Evolutionary conservation across 2,888 invertebrate genomes (phyloP), one percentile per base, ranked within the genome.

Genomic region (Scaptodrosophila latifasciaeformis): DNA sequence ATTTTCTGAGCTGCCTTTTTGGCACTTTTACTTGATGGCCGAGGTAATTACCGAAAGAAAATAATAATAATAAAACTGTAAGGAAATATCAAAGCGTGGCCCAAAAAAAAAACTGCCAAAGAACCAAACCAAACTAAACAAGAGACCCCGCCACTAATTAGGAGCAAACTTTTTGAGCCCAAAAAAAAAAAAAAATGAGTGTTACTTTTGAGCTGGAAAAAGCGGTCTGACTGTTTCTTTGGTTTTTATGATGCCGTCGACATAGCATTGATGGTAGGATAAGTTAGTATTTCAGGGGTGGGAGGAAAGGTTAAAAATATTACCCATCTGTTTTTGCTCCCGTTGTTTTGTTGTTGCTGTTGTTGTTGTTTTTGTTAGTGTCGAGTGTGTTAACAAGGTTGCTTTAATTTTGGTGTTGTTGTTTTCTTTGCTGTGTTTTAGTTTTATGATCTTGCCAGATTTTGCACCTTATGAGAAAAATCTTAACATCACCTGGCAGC

Each of bases 381-480:
- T n/a, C n/a, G n/a, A n/a, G n/a, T 53, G 15, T 58, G 66, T 60
- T 57, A 49, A 63, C 53, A 56, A 43, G 64, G 57, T 52, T 66
- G 71, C 54, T 53, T 59, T 70, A 59, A 67, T 67, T 62, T 64
- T 48, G 55, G 45, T 66, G 61, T 64, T 59, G 6, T 18, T 39
- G 17, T 18, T 39, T n/a, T 35, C 15, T 18, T 19, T 39, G 3
- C 24, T 13, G 9, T 21, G 13, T 39, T 75, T 75, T n/a, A n/a
- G n/a, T n/a, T 81, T 81, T 81, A 70, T 74, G 62, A 71, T 70
- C 71, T 75, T 54, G 62, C 67, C 51, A 69, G 69, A 79, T 81
- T 76, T 81, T 78, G 81, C 76, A 76, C 76, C 76, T 81, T 81
- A 78, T 81, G 76, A 78, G 76, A 76, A 76, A 55, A 80, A 68